These are phyloP conservation scores for Xestia xanthographa DNA, from an alignment of 2,888 invertebrate species.

Conservation along the genomic window DNA sequence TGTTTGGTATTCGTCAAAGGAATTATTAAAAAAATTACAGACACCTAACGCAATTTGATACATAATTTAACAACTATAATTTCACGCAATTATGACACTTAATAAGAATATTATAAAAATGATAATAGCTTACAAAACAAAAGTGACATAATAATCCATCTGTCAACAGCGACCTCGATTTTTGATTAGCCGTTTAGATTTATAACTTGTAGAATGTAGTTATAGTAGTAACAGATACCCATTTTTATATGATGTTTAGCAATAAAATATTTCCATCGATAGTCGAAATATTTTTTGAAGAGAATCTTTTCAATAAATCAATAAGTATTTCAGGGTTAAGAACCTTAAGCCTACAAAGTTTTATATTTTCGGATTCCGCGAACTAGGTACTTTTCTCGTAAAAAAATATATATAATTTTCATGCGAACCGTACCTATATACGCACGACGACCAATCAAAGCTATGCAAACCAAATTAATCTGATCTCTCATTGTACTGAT, in stretches of 20 bases:
- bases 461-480: no score
- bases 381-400: not conserved
- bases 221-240: not conserved
- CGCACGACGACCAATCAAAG: no score
- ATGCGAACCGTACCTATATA: not conserved
- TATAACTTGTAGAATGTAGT: conserved; percentile 33
- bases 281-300: not conserved
- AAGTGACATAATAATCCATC: conserved; percentile 55
- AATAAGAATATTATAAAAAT: conserved; percentile 21
- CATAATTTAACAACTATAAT: conserved; percentile 7
- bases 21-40: not conserved
- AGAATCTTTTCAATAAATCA: not conserved
- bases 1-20: not conserved
- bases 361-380: not conserved
- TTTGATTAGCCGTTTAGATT: conserved; percentile 29
- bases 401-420: not conserved
- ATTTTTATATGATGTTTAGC: not conserved
- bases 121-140: conserved; percentile 44
- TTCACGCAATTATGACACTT: conserved; percentile 50
- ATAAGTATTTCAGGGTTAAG: not conserved
- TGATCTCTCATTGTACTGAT: no score
- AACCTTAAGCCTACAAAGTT: not conserved
- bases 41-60: not conserved
- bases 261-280: conserved; percentile 1
- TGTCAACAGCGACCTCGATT: conserved; percentile 52